Base-by-base conservation (phyloP, 2,797 vertebrate species). In the Rachycentron canadum region DNA sequence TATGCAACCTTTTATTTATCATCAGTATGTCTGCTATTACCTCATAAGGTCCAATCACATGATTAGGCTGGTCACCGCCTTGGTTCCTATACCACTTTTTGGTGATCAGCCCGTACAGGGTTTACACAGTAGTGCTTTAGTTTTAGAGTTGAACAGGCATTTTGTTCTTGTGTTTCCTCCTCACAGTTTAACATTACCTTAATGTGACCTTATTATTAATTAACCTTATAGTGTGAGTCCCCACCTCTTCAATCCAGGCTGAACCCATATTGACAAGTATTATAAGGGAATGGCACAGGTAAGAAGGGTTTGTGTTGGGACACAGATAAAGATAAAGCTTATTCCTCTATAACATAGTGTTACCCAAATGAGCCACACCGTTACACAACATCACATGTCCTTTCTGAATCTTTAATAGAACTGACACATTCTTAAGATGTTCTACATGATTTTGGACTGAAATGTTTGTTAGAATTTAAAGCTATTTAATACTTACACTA, bases 1-100 rank as follows among this genome's bases (percentile, higher is more conserved):
- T 99, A 95, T 92, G 97, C 23, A 78, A 47, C 30, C 12, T 16
- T n/a, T 64, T 74, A 19, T n/a, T 17, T 28, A 2, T 62, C 11
- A 9, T 59, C 17, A 49, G 5, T 45, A 50, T 26, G 14, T 49
- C 41, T 40, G 10, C 11, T 2, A 13, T 16, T 30, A 23, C 13
- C 55, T 60, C 26, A 40, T 40, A 13, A n/a, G n/a, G n/a, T 17
- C 17, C 23, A 25, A 25, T 50, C 13, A 65, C 45, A 64, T n/a
- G 6, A 63, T 23, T 25, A 34, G 8, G 8, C 17, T 30, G 9
- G 4, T n/a, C 9, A 47, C 0, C n/a, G 21, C n/a, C 47, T 50
- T 7, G 6, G 23, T 23, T 17, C 3, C 1, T 40, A 23, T 25
- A 43, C 17, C 4, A 7, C 14, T 17, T 47, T 14, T 47, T 21